phyloP scores from a whole-genome alignment of 2,888 invertebrate species.

The Tridacna gigas region DNA sequence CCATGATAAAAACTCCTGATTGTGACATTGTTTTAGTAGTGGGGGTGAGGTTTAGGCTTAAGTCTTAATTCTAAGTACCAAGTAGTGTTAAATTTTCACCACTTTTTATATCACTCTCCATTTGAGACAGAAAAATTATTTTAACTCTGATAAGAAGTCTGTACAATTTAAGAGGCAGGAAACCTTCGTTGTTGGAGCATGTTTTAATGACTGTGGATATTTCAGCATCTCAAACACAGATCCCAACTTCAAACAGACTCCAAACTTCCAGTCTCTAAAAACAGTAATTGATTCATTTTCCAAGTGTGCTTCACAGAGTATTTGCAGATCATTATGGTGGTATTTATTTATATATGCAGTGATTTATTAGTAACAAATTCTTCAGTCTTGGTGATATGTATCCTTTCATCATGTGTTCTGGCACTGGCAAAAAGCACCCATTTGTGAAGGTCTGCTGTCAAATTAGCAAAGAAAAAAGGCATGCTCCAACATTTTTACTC shows the following conservation, averaged over 20 bases:
- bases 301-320: slow-evolving; percentile 19
- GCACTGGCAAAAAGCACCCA: slow-evolving; percentile 20
- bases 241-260: slow-evolving; percentile 27
- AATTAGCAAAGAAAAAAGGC: slow-evolving; percentile 46
- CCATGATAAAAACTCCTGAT: no score
- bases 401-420: slow-evolving; percentile 30
- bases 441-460: slow-evolving; percentile 41
- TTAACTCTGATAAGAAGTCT: no score
- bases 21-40: no score
- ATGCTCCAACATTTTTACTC: slow-evolving; percentile 24
- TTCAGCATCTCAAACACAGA: slow-evolving; percentile 21
- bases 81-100: no score
- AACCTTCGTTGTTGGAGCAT: background rate
- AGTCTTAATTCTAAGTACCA: no score
- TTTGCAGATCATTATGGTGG: slow-evolving; percentile 31
- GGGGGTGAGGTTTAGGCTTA: no score
- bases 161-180: background rate
- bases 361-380: slow-evolving; percentile 32
- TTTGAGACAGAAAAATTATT: background rate
- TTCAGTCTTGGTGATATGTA: background rate
- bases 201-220: slow-evolving; percentile 7
- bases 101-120: no score
- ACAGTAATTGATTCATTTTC: slow-evolving; percentile 32
- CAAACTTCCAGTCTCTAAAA: slow-evolving; percentile 3
- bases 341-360: slow-evolving; percentile 33